Conservation (phyloP, 1,140 invertebrate genomes). For the Drosophila triauraria region DNA sequence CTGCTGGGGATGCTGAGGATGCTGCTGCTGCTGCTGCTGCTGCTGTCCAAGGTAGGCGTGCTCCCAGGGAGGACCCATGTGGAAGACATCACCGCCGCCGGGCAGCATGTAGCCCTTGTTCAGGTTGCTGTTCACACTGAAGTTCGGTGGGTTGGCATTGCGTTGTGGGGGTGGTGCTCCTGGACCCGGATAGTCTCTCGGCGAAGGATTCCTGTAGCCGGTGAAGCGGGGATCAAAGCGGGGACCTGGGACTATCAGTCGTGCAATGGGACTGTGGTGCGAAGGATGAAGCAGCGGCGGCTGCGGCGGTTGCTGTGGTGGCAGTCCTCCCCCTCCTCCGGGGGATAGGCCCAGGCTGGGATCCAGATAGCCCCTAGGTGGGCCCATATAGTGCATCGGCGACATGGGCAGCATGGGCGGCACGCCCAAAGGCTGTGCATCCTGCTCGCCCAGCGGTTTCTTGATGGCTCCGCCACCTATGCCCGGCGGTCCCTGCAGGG, state of each 20-base stretch:
- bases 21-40: conserved; percentile 41
- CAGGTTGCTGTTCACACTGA: conserved; percentile 49
- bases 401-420: conserved; percentile 63
- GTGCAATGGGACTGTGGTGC: conserved; percentile 66
- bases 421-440: conserved; percentile 20
- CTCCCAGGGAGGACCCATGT: conserved; percentile 28
- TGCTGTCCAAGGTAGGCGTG: conserved; percentile 36
- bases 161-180: conserved; percentile 30
- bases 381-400: conserved; percentile 65
- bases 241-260: conserved; percentile 48
- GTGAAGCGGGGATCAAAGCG: conserved; percentile 60
- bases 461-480: conserved; percentile 41
- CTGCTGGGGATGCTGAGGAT: conserved; percentile 50
- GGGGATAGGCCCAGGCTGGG: conserved; percentile 31
- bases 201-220: conserved; percentile 46
- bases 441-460: conserved; percentile 49
- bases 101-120: conserved; percentile 45
- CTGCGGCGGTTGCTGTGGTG: conserved; percentile 43
- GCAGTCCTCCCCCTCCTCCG: conserved; percentile 14
- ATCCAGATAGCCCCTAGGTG: conserved; percentile 56
- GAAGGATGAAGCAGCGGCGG: conserved; percentile 27
- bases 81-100: conserved; percentile 28
- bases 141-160: conserved; percentile 75
- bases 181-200: conserved; percentile 38
- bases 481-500: conserved; percentile 20